Base-by-base conservation (phyloP, 2,888 invertebrate species). In the Dioctria rufipes region DNA sequence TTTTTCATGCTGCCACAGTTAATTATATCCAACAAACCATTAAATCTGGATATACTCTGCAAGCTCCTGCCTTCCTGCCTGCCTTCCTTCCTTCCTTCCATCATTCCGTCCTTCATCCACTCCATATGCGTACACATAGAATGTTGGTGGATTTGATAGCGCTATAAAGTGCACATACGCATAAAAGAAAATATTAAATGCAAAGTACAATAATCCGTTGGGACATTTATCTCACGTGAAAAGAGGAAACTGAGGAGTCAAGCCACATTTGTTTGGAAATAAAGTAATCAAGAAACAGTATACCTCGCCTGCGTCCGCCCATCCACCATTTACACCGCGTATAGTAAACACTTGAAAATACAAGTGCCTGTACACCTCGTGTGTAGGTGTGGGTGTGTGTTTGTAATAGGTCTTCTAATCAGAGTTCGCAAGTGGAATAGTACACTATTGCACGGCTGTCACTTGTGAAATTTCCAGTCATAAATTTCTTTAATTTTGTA, bases 381-480 rank as follows among this genome's bases (percentile, higher is more conserved):
- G 46, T n/a, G 11, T 25, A 13, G 46, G 40, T n/a, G 58, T 8
- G 40, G 6, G 58, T 8, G 58, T 39, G 58, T 39, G 37, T 9
- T 4, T 49, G 13, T 46, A 46, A 39, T 4, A 67, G 5, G 58
- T 58, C 4, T 11, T 39, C 51, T 69, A 69, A 69, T 69, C 67
- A 67, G 69, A n/a, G 49, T 69, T 13, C 37, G 39, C 69, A 69
- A n/a, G 25, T 25, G 25, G 25, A 25, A 25, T 25, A 25, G 25
- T 25, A 25, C 40, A 25, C 13, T 73, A 11, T 60, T 60, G 60
- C 73, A 39, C 42, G 73, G 73, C 73, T 73, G 73, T 60, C 73
- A 60, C 60, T 73, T 73, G 40, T 73, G 13, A 73, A 73, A 73
- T 73, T 73, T 73, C 8, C 73, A 73, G 60, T 73, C 73, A 73